Evolutionary conservation across 1,140 invertebrate species (phyloP).

Genomic region (Tetragonula clypearis): DNA sequence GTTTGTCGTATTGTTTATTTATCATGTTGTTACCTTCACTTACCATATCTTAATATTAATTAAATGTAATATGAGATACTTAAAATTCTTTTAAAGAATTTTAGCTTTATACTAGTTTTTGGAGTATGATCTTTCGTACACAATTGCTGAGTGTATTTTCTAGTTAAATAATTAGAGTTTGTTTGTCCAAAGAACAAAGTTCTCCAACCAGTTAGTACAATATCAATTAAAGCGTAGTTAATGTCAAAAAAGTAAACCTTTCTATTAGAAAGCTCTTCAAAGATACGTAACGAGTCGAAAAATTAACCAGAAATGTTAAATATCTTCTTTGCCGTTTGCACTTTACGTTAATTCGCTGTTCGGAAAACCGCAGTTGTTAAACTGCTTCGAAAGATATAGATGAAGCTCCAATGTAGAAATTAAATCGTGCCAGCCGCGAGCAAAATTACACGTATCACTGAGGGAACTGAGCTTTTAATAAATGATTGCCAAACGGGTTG

Average conservation of each 20-base stretch:
- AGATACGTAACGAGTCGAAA: neutral
- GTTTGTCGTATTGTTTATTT: neutral
- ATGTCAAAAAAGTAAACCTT: neutral
- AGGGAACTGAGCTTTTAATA: constrained; percentile 21
- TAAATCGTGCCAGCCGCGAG: constrained; percentile 19
- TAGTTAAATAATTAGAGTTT: neutral
- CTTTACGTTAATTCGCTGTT: neutral
- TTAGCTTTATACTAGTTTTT: too few species aligned
- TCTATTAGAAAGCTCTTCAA: too few species aligned
- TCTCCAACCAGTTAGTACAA: neutral
- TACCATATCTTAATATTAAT: neutral
- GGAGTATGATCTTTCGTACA: neutral
- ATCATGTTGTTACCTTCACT: neutral
- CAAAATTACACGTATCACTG: constrained; percentile 23
- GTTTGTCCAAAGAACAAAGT: neutral
- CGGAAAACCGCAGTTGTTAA: constrained; percentile 19
- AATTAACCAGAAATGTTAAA: neutral
- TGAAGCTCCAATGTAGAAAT: constrained; percentile 20
- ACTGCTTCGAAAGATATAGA: neutral
- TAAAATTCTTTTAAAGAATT: too few species aligned
- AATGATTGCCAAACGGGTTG: constrained; percentile 18
- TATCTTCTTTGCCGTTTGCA: neutral
- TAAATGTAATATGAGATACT: too few species aligned
- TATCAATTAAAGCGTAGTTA: neutral
- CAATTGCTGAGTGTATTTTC: neutral